Base-by-base conservation (phyloP, 1,140 invertebrate genomes). In the Sycophaga agraensis region DNA sequence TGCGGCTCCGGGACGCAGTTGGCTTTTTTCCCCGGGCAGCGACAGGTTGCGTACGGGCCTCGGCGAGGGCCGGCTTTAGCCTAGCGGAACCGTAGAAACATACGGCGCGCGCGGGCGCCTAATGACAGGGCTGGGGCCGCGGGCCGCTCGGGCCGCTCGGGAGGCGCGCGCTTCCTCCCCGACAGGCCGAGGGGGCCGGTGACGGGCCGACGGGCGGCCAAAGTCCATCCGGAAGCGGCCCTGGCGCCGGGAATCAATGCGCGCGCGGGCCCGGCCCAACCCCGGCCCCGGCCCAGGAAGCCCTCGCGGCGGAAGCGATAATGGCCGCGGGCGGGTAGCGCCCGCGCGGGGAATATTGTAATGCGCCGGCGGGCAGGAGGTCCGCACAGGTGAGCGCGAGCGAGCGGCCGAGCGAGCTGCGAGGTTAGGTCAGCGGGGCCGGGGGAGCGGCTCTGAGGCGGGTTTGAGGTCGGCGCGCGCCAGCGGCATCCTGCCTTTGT, bases 81-180 rank as follows among this genome's bases (percentile, higher is more conserved):
- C 66, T 70, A 68, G 67, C 68, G 66, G 67, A 72, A 72, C 71
- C 66, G 66, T 69, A 66, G 68, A 72, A 72, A 70, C 68, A 72
- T 69, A 70, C 66, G 71, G 71, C 24, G 50, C 31, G 50, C 28
- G 50, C 35, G 35, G 9, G 2, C 28, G 12, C 31, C 26, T 59
- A 59, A 59, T 59, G 58, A 59, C 58, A 59, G 49, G 48, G 19
- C 39, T 26, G 19, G 12, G 11, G 16, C 40, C 40, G 42, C 24
- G 19, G 16, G 40, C 40, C 40, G 16, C 16, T 49, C n/a, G n/a
- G 26, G 17, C 40, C 19, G 22, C 19, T 49, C 22, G 42, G 9
- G 28, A 4, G 28, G 22, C 26, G 14, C 14, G 16, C 26, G 17
- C 14, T 49, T 26, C 24, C 45, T 2, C 17, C 22, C 35, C 26